Evolutionary conservation across 2,888 invertebrate species (phyloP).

Genomic region (Folsomia manolachei): DNA sequence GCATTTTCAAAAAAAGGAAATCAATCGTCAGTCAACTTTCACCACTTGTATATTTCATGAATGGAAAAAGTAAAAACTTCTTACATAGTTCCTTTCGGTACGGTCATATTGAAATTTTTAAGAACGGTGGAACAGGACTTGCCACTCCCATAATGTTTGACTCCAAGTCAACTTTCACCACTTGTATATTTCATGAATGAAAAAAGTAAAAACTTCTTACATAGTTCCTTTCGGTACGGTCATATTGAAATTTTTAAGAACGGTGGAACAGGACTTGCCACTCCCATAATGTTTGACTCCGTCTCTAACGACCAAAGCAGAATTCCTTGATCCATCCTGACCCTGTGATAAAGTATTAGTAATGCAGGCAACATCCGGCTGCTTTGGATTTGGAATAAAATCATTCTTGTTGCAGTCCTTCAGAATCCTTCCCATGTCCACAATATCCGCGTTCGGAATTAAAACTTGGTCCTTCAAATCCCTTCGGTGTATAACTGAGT

Average conservation of each 20-base stretch:
- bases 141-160: slow-evolving; percentile 25
- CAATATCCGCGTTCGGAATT: background rate
- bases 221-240: slow-evolving; percentile 32
- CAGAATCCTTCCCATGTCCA: background rate
- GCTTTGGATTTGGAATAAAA: background rate
- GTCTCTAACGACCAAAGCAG: slow-evolving; percentile 27
- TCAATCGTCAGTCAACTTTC: too few relatives aligned
- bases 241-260: slow-evolving; percentile 29
- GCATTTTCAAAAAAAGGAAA: too few relatives aligned
- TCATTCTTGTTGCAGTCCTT: background rate
- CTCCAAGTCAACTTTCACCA: too few relatives aligned
- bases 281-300: slow-evolving; percentile 28
- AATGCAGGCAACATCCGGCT: background rate
- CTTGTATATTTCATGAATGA: slow-evolving; percentile 57
- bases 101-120: slow-evolving; percentile 29
- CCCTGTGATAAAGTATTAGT: background rate
- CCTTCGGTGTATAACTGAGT: background rate
- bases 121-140: slow-evolving; percentile 20
- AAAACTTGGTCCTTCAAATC: background rate
- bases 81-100: slow-evolving; percentile 31
- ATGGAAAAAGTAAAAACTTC: too few relatives aligned
- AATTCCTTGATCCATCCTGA: background rate
- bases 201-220: slow-evolving; percentile 13
- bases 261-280: slow-evolving; percentile 7
- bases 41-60: too few relatives aligned